Conservation (phyloP, 2,797 vertebrate genomes). For the Lepilemur septentrionalis region DNA sequence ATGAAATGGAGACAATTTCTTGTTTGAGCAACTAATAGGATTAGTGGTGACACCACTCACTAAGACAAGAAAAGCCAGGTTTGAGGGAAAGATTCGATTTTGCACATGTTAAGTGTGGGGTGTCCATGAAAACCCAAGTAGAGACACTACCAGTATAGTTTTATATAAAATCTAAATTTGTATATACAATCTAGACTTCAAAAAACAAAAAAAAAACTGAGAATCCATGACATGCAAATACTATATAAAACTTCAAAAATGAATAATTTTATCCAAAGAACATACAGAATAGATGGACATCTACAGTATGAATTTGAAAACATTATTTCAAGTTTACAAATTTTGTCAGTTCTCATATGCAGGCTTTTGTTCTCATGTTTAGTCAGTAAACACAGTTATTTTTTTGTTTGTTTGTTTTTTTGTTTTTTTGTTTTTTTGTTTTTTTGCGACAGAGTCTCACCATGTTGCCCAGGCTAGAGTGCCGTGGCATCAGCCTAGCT, state of each 20-base stretch:
- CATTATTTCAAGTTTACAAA: background rate
- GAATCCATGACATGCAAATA: background rate
- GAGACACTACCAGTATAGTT: background rate
- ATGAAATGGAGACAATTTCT: background rate
- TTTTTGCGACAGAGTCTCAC: no score
- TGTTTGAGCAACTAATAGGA: background rate
- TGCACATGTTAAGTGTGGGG: background rate
- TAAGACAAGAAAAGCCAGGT: background rate
- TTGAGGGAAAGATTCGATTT: background rate
- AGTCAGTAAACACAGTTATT: background rate
- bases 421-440: no score
- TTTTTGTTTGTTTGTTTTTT: no score
- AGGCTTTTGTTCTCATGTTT: background rate
- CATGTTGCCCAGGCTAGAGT: no score
- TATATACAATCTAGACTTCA: background rate
- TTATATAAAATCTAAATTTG: background rate
- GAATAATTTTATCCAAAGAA: background rate
- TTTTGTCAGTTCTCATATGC: background rate
- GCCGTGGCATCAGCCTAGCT: no score
- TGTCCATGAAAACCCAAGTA: background rate
- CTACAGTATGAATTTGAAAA: background rate
- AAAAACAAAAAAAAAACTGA: conserved; percentile 19
- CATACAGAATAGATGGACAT: background rate
- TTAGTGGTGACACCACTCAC: background rate
- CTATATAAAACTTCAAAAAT: background rate